These are phyloP conservation scores for Himalopsyche anomala DNA, from an alignment of 2,888 invertebrate species.

Conservation along the genomic window DNA sequence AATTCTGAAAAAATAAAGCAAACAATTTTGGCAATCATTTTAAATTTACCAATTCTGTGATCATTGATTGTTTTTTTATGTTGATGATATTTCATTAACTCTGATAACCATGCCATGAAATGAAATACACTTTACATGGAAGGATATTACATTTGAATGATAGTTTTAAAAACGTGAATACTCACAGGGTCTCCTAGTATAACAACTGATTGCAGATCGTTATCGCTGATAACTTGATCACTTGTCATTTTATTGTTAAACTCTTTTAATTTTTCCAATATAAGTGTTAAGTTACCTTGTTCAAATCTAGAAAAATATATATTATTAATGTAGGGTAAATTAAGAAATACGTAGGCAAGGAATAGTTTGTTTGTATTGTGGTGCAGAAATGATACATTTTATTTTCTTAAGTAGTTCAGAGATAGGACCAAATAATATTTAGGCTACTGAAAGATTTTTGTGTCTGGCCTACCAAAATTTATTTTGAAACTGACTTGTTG, in stretches of 20 bases:
- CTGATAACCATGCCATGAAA: constrained; percentile 46
- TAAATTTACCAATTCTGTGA: not conserved
- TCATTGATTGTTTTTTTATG: no score
- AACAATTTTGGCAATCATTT: not conserved
- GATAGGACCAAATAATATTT: constrained; percentile 41
- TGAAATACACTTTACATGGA: not conserved
- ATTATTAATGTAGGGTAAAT: no score
- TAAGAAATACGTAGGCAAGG: no score
- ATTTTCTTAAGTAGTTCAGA: no score
- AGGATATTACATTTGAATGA: not conserved
- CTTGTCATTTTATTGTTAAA: constrained; percentile 82
- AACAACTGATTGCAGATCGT: constrained; percentile 79
- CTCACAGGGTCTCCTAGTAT: constrained; percentile 78
- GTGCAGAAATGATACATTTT: no score
- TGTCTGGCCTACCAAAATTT: not conserved
- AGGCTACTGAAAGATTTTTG: constrained; percentile 17
- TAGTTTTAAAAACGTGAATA: constrained; percentile 27
- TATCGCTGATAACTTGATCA: constrained; percentile 75
- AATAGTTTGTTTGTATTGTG: no score
- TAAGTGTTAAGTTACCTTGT: constrained; percentile 84
- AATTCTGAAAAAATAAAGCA: constrained; percentile 70
- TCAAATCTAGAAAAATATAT: constrained; percentile 80
- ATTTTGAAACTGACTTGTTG: no score
- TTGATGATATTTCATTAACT: constrained; percentile 66
- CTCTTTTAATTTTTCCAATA: constrained; percentile 85